Conservation (phyloP, 2,797 vertebrate species). For the Pempheris klunzingeri region DNA sequence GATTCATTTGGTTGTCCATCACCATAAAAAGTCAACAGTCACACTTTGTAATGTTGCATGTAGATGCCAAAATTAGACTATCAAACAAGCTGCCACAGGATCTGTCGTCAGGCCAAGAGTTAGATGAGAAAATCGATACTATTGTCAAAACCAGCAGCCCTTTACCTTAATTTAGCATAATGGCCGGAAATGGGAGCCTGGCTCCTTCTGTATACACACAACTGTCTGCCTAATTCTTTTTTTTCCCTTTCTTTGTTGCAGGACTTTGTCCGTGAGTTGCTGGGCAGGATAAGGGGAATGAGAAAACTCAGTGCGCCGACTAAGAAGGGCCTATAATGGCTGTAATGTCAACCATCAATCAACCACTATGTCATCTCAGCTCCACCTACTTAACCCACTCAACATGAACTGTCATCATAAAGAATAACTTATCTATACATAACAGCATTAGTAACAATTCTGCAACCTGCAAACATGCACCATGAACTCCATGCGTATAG, state of each 20-base stretch:
- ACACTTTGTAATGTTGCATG: neutral
- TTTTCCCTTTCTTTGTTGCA: conserved; percentile 67
- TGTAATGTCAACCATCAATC: conserved; percentile 38
- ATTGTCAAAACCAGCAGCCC: neutral
- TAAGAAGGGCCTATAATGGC: conserved; percentile 94
- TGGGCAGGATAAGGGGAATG: conserved; percentile 97
- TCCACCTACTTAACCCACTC: conserved; percentile 53
- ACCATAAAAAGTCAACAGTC: neutral
- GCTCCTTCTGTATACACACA: no score
- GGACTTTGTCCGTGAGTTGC: conserved; percentile 96
- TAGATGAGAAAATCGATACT: no score
- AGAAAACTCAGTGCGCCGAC: conserved; percentile 95
- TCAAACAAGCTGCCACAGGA: neutral
- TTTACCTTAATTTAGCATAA: neutral
- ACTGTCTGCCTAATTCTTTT: neutral
- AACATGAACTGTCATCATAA: conserved; percentile 61
- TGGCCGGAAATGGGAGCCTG: neutral
- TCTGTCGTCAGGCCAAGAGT: no score
- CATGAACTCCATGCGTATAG: conserved; percentile 57
- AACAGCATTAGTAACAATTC: conserved; percentile 52
- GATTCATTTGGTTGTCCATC: neutral
- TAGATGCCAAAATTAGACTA: neutral
- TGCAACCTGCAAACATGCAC: conserved; percentile 59
- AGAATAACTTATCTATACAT: conserved; percentile 55
- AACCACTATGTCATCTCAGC: conserved; percentile 58